These are phyloP conservation scores for Podotricha telesiphe DNA, from an alignment of 2,888 invertebrate species.

Conservation along the genomic window DNA sequence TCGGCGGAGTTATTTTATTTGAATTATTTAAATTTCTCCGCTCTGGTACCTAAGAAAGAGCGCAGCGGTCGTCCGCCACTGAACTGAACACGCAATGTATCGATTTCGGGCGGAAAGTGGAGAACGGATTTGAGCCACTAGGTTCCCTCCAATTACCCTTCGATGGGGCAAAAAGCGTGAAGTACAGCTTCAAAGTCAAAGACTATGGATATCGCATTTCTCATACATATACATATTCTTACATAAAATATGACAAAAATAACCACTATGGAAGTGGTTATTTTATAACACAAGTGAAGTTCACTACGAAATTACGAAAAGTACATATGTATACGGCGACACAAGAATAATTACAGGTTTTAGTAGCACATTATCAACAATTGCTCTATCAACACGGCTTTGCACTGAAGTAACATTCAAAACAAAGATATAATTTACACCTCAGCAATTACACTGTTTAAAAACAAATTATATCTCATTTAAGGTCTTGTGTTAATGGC, in stretches of 20 bases:
- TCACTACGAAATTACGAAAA: background rate
- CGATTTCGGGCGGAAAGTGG: too few species aligned
- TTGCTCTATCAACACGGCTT: background rate
- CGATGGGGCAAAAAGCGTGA: too few species aligned
- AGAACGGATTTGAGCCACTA: too few species aligned
- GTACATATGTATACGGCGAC: background rate
- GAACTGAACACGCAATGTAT: too few species aligned
- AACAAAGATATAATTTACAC: background rate
- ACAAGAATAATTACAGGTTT: conserved; percentile 12
- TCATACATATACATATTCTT: background rate
- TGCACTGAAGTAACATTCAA: background rate
- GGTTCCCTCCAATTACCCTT: too few species aligned
- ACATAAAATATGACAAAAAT: background rate
- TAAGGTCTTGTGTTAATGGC: background rate
- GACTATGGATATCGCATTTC: too few species aligned
- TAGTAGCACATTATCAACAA: background rate
- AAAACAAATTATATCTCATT: background rate
- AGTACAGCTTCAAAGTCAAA: too few species aligned
- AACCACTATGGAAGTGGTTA: conserved; percentile 3
- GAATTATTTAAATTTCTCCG: too few species aligned
- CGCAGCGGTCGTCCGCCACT: too few species aligned
- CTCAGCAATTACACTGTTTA: background rate
- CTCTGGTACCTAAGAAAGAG: too few species aligned
- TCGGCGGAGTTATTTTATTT: too few species aligned
- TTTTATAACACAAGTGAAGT: background rate